phyloP scores from a whole-genome alignment of 2,113 vertebrate species.

The Rhinolophus ferrumequinum region DNA sequence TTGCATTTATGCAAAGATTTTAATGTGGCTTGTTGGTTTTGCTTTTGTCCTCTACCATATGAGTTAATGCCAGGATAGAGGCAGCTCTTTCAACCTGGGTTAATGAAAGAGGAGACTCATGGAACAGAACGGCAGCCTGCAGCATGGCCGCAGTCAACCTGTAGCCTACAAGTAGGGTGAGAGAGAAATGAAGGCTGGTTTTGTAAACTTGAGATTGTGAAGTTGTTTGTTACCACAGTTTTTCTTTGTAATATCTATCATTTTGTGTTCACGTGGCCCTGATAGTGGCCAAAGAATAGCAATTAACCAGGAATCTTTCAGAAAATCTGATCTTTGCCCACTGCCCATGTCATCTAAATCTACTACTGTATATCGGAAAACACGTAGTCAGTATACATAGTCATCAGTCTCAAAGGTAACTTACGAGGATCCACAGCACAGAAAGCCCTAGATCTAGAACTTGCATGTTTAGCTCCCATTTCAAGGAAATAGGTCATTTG shows the following conservation, averaged over 20 bases:
- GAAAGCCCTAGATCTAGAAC: background rate
- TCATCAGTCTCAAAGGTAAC: background rate
- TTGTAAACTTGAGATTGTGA: background rate
- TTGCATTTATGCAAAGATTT: background rate
- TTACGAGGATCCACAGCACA: background rate
- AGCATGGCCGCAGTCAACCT: accelerated
- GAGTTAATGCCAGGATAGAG: background rate
- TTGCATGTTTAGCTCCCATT: background rate
- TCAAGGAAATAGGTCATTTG: background rate
- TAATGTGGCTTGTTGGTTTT: background rate
- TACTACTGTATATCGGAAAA: background rate
- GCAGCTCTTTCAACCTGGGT: background rate
- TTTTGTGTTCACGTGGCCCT: background rate
- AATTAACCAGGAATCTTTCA: background rate
- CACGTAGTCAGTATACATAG: background rate
- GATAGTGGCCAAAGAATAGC: background rate
- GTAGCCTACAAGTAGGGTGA: background rate
- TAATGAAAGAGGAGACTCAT: background rate
- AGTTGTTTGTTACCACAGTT: background rate
- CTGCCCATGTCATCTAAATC: background rate
- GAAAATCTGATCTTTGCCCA: background rate
- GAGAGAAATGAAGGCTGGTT: background rate
- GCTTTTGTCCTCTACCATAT: background rate
- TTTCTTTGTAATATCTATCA: background rate
- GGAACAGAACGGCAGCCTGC: background rate